Base-by-base conservation (phyloP, 2,113 vertebrate genomes). In the Takifugu bimaculatus region DNA sequence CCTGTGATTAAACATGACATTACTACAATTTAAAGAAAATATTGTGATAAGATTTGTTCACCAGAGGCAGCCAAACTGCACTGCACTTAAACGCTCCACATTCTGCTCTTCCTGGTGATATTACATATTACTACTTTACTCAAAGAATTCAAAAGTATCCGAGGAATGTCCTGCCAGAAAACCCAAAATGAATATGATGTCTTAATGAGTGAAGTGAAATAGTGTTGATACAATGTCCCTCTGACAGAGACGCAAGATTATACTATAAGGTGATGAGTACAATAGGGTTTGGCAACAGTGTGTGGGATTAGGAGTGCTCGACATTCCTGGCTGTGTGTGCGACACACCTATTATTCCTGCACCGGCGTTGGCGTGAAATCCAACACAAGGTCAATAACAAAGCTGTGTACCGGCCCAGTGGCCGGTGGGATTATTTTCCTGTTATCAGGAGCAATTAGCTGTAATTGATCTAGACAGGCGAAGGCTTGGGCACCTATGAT, bases 311-410 rank as follows among this genome's bases (percentile, higher is more conserved):
- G 52, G 54, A 58, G 49, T 60, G 50, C 55, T 52, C 27, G 54
- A 77, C 66, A 50, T 11, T 64, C 64, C 72, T 74, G 64, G 63
- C 52, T 68, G 50, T 69, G 60, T 50, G 51, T 78, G 69, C 65
- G 74, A 61, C 68, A 83, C 77, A 54, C 74, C 75, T 76, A 75
- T 77, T 82, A 71, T 75, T 80, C 58, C 65, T 80, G 72, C 77
- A 75, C 70, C 55, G 26, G 45, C 76, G 51, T 75, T 52, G 25
- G 64, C 63, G 63, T 74, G 60, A 84, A 88, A 83, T 87, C 87
- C 77, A 79, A 65, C 55, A 76, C 86, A 89, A 89, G 89, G 89
- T 89, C 85, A 89, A 57, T 59, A 74, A 70, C 35, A 71, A 81
- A 63, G 48, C 78, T 68, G 35, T 74, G 66, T 79, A 60, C 77